A percentile compares a stretch with the other conserved stretches of the same genome.
Conservation (phyloP, 2,797 vertebrate species). For the Coilia nasus region DNA sequence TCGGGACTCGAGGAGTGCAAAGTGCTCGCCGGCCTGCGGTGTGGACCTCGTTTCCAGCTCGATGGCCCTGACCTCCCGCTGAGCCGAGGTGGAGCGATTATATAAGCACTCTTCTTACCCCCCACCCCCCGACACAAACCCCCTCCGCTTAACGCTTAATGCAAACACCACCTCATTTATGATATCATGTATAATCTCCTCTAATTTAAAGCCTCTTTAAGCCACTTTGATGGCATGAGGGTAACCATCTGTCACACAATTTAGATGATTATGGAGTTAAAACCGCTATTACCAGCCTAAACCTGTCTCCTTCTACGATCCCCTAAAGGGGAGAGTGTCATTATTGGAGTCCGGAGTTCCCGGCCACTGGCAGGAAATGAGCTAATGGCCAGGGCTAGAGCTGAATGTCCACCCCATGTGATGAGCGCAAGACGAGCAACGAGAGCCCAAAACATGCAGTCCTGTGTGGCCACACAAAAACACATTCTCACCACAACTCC, state of each 20-base stretch:
- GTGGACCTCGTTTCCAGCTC: neutral
- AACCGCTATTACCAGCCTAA: neutral
- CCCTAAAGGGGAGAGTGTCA: neutral
- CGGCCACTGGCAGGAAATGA: neutral
- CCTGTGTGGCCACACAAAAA: neutral
- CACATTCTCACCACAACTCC: neutral
- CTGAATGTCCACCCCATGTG: neutral
- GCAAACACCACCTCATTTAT: neutral
- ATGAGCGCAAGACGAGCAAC: neutral
- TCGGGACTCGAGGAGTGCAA: neutral
- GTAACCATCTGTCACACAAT: neutral
- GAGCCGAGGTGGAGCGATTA: neutral
- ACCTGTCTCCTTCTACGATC: neutral
- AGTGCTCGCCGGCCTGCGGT: neutral
- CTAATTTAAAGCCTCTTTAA: neutral
- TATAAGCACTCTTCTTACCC: constrained; percentile 3
- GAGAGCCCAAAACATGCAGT: neutral
- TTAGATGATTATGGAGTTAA: neutral
- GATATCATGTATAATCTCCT: constrained; percentile 14
- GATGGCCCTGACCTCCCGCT: neutral
- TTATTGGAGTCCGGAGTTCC: neutral
- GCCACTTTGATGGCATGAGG: constrained; percentile 10
- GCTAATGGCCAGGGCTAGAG: neutral
- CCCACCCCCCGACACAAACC: neutral
- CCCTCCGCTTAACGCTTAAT: neutral